Base-by-base conservation (phyloP, 2,113 vertebrate genomes). In the Acinonyx jubatus region DNA sequence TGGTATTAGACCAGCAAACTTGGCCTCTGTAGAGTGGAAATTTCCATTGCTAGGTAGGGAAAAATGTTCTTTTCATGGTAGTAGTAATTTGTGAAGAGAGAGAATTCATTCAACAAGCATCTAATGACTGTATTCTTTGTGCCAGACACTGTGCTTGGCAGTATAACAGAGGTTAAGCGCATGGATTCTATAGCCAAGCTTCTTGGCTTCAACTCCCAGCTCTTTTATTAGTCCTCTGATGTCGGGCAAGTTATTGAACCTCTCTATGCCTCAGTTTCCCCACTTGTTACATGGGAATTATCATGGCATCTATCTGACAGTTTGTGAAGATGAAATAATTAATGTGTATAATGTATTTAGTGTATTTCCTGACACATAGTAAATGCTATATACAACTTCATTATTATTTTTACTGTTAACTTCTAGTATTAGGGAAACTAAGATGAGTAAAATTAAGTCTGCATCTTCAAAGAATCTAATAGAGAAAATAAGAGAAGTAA, bases 401-500 rank as follows among this genome's bases (percentile, higher is more conserved):
- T 48, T 91, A 36, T 71, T 91, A 82, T 18, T 57, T 41, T 66
- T 48, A 38, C 41, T 69, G 2, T 81, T 92, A 57, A 57, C 48
- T 86, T 2, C 90, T 94, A 87, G 12, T 79, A 61, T 66, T 76
- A 29, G 9, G 45, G 61, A 48, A 83, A 66, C 11, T 31, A 61
- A 91, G 41, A 45, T 71, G 29, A 95, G 27, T 78, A 89, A 81
- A 25, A 57, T 45, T 90, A 74, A 63, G 65, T 94, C 69, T 73
- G 1, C 95, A 9, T 79, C 73, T 55, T 95, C 52, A 90, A 69
- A 87, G 38, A 95, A 81, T 69, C 38, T 84, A n/a, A 82, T 83
- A 33, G 25, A 89, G 38, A 55, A 92, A 94, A 93, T 61, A 87
- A 92, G 36, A 86, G 50, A 88, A 88, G 5, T 91, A 85, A 92